A percentile compares a stretch with the other conserved stretches of the same genome.
These are phyloP conservation scores for Furnarius figulus DNA, from an alignment of 2,113 vertebrate genomes.

Conservation along the genomic window DNA sequence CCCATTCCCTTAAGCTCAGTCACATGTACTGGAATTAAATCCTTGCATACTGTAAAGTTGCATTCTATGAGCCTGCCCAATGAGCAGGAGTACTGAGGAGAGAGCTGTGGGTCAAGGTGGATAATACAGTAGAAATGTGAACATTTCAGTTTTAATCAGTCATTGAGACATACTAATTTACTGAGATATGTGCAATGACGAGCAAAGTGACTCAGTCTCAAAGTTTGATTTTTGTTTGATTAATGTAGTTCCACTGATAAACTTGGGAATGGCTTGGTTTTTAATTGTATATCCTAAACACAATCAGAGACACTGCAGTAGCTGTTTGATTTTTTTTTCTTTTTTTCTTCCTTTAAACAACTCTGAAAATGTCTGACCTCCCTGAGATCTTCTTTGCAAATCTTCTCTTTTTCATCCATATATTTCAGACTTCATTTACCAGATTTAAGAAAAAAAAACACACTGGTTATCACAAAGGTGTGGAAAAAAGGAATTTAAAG, in stretches of 20 bases:
- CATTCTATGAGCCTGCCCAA: not conserved
- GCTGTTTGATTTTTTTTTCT: not conserved
- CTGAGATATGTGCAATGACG: not conserved
- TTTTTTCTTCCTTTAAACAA: not conserved
- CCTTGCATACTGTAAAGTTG: not conserved
- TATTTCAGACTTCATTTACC: not conserved
- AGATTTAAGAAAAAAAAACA: not conserved
- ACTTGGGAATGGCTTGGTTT: not conserved
- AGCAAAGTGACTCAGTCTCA: not conserved
- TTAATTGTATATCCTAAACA: not conserved
- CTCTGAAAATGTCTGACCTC: not conserved
- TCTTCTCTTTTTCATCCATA: not conserved
- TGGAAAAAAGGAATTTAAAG: not conserved
- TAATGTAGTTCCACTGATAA: not conserved
- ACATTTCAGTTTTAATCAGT: not conserved
- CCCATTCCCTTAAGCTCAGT: not conserved
- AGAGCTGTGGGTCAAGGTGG: not conserved
- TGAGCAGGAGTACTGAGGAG: not conserved
- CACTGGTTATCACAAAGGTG: not conserved
- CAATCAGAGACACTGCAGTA: not conserved
- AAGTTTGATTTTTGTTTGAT: not conserved
- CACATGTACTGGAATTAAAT: not conserved
- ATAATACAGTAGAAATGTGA: not conserved
- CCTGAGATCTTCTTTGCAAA: not conserved
- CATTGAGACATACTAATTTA: not conserved